Evolutionary conservation across 2,888 invertebrate genomes (phyloP).

Genomic region (Pilophorus perplexus): DNA sequence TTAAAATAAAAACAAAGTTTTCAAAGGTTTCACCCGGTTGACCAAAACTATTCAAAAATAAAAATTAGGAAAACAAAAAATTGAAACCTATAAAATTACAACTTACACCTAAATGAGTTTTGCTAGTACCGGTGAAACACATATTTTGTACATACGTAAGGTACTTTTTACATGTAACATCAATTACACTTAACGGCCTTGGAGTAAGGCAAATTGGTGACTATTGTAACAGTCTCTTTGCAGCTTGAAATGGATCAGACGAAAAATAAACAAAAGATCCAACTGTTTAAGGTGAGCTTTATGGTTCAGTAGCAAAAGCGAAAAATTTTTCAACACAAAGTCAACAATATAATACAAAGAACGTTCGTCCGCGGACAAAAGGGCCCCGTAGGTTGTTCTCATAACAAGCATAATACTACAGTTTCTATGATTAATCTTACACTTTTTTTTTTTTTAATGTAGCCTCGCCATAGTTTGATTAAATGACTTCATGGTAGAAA

Average conservation of each 20-base stretch:
- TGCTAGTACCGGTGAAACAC: constrained; percentile 36
- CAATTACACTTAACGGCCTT: constrained; percentile 36
- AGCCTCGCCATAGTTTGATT: background rate
- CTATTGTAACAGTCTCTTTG: constrained; percentile 55
- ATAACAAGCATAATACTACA: background rate
- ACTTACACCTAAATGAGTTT: constrained; percentile 33
- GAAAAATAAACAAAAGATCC: constrained; percentile 17
- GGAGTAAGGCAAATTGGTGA: constrained; percentile 55
- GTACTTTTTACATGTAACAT: constrained; percentile 39
- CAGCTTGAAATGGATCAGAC: constrained; percentile 43
- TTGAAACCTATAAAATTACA: constrained; percentile 15
- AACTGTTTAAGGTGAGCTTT: constrained; percentile 21
- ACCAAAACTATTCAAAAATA: background rate
- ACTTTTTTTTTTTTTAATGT: background rate
- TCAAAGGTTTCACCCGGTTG: background rate
- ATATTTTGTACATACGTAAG: constrained; percentile 33
- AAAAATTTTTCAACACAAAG: constrained; percentile 1
- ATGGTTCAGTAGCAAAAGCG: constrained; percentile 26
- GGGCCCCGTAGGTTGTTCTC: constrained; percentile 31
- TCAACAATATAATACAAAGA: constrained; percentile 25
- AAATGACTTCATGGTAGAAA: too few relatives aligned
- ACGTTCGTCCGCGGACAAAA: constrained; percentile 11
- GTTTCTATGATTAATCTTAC: background rate
- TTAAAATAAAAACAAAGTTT: background rate
- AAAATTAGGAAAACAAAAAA: constrained; percentile 1